These are phyloP conservation scores for Oreochromis aureus DNA, from an alignment of 2,113 vertebrate species.

Conservation along the genomic window DNA sequence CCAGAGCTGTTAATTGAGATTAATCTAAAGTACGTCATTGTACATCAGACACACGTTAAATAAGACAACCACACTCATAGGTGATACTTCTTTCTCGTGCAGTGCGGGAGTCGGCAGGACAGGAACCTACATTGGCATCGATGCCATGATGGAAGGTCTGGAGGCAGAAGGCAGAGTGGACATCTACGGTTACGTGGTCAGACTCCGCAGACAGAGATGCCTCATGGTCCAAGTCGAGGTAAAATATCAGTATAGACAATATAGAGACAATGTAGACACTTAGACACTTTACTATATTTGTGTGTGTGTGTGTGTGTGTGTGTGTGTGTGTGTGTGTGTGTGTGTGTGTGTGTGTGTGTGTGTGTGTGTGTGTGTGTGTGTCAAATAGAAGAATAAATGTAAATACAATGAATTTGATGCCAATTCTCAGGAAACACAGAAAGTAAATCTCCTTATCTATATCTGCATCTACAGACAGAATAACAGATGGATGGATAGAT, in stretches of 20 bases:
- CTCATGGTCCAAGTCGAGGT: slow-evolving; percentile 99
- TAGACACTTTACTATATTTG: neutral
- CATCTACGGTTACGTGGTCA: slow-evolving; percentile 88
- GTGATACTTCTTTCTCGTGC: neutral
- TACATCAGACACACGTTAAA: neutral
- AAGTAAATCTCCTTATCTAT: neutral
- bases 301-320: neutral
- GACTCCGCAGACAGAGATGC: slow-evolving; percentile 87
- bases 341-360: neutral
- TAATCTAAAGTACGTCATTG: neutral
- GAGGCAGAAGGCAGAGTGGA: slow-evolving; percentile 87
- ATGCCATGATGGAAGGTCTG: slow-evolving; percentile 93
- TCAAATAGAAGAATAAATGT: neutral
- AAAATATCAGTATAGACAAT: neutral
- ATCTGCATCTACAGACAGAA: neutral
- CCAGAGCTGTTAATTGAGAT: rapidly evolving
- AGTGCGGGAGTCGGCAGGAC: slow-evolving; percentile 95
- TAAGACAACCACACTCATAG: neutral
- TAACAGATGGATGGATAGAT: neutral
- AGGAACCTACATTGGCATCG: slow-evolving; percentile 91
- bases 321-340: neutral
- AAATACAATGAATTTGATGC: neutral
- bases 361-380: neutral
- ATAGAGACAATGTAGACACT: too few relatives aligned
- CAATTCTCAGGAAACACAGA: neutral